These are phyloP conservation scores for Bombus polaris DNA, from an alignment of 1,140 invertebrate genomes.

Conservation along the genomic window DNA sequence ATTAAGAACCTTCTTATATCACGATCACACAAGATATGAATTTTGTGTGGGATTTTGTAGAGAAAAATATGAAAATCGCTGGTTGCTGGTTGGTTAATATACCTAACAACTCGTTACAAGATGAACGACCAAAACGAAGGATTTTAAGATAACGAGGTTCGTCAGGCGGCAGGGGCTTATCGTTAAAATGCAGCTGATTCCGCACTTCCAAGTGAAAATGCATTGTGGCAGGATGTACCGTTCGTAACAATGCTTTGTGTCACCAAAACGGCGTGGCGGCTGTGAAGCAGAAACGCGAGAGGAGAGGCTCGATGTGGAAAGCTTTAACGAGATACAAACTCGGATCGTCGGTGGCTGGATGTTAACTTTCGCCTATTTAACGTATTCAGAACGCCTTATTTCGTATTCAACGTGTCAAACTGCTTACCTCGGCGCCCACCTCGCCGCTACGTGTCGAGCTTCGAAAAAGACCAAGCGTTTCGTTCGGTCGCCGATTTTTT, in stretches of 20 bases:
- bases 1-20: too few species aligned
- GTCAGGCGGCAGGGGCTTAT: not conserved
- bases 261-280: conserved; percentile 10
- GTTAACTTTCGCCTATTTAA: conserved; percentile 47
- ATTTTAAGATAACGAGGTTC: conserved; percentile 21
- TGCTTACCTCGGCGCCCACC: not conserved
- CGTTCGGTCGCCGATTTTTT: conserved; percentile 2
- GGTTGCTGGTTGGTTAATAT: too few species aligned
- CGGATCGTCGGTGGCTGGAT: conserved; percentile 1
- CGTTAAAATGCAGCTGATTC: conserved; percentile 30
- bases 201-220: conserved; percentile 17
- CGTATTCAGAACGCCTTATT: conserved; percentile 20
- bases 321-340: conserved; percentile 31
- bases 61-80: too few species aligned
- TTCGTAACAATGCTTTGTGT: conserved; percentile 35
- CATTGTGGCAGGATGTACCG: not conserved
- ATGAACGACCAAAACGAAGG: conserved; percentile 26
- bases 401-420: conserved; percentile 36
- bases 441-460: conserved; percentile 2
- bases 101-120: not conserved
- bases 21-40: too few species aligned
- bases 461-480: not conserved
- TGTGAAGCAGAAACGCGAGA: not conserved
- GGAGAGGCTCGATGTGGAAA: conserved; percentile 9
- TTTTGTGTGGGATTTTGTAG: too few species aligned